Base-by-base conservation (phyloP, 1,140 invertebrate genomes). In the Drosophila mayri region DNA sequence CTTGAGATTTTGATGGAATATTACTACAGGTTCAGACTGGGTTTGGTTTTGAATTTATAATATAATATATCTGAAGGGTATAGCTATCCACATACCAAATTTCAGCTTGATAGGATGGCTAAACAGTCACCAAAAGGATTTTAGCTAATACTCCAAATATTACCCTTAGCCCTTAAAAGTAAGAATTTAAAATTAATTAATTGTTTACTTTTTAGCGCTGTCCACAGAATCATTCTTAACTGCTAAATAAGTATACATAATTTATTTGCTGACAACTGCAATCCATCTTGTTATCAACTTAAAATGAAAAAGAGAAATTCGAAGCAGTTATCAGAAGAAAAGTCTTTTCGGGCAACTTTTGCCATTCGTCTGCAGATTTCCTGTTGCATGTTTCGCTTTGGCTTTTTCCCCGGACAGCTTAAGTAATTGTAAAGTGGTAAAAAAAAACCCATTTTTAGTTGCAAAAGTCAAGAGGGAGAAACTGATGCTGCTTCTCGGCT, bases 341-440 rank as follows among this genome's bases (percentile, higher is more conserved):
- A n/a, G 16, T n/a, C 28, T 43, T 64, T 64, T 43, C 9, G 11
- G 30, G 16, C 0, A 65, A 58, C 52, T 65, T 41, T 60, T 30
- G 16, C 20, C 37, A 16, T 16, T n/a, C 37, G 16, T 16, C 25
- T 59, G 25, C 20, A 32, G 16, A 43, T 58, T 49, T 61, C 43
- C 58, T 61, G 41, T 35, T 37, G 35, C 28, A 40, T 22, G 28
- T 58, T 32, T 47, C 14, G 11, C 14, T 63, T 59, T 32, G 25
- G 16, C 20, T 16, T 40, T 28, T 32, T 6, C 10, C 20, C 37
- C 52, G 38, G 46, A 67, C 52, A 47, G 62, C 84, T 88, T 77
- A 74, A 83, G 83, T 88, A 87, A 87, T 87, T 87, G 84, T 80
- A 74, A 87, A 87, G 60, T 73, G 72, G 64, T 74, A 62, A 67